A percentile compares a stretch with the other conserved stretches of the same genome.
These are phyloP conservation scores for Bombus breviceps DNA, from an alignment of 1,140 invertebrate species.

Conservation along the genomic window DNA sequence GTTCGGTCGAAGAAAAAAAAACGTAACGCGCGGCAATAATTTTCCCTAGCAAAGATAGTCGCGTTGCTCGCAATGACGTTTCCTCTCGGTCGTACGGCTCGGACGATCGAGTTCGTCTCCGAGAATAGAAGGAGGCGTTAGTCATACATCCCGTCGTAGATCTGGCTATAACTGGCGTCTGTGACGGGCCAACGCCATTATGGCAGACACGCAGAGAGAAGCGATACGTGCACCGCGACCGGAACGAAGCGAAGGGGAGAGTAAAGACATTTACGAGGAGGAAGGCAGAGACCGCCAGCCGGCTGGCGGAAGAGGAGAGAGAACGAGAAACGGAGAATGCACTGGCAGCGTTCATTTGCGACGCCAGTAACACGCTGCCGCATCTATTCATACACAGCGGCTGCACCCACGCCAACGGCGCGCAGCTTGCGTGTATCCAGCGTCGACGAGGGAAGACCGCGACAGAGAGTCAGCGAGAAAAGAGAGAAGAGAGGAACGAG, in stretches of 20 bases:
- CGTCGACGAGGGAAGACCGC: conserved; percentile 48
- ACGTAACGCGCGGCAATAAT: not conserved
- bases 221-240: conserved; percentile 53
- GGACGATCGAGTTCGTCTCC: conserved; percentile 72
- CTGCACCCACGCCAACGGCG: conserved; percentile 58
- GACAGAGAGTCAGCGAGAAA: conserved; percentile 26
- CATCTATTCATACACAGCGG: conserved; percentile 69
- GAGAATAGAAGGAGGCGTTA: conserved; percentile 78
- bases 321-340: conserved; percentile 59
- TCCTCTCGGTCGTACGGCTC: conserved; percentile 41
- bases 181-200: conserved; percentile 70
- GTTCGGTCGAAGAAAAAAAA: not conserved
- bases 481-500: not conserved
- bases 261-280: conserved; percentile 47
- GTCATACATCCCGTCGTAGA: conserved; percentile 80
- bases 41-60: not conserved
- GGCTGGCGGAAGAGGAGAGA: conserved; percentile 36
- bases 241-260: conserved; percentile 44
- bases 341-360: conserved; percentile 61
- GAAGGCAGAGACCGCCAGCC: conserved; percentile 28
- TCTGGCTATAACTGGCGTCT: conserved; percentile 71
- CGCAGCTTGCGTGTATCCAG: conserved; percentile 54
- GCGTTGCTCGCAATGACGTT: conserved; percentile 17
- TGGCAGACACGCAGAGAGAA: conserved; percentile 66
- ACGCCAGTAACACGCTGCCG: conserved; percentile 64